Conservation (phyloP, 2,797 vertebrate species). For the Cuculus canorus region DNA sequence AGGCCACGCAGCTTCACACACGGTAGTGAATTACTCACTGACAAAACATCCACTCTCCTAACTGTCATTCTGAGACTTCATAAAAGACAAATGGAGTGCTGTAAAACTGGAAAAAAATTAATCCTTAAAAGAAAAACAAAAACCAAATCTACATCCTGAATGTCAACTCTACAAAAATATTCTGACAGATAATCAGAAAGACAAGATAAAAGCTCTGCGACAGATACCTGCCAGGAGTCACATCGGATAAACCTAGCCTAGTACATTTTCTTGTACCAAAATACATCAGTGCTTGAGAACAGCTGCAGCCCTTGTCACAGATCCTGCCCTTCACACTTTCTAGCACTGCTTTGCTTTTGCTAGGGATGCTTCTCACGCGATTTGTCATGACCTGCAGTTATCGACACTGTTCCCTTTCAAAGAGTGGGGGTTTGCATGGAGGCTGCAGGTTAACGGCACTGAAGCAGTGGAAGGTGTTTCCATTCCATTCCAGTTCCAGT, state of each 20-base stretch:
- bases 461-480: background rate
- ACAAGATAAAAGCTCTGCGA: background rate
- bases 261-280: background rate
- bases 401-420: fast-evolving
- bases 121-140: background rate
- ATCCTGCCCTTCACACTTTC: background rate
- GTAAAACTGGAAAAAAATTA: background rate
- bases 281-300: background rate
- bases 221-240: background rate
- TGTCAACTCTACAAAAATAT: background rate
- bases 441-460: background rate
- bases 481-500: background rate
- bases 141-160: background rate
- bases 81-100: background rate
- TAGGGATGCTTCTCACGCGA: background rate
- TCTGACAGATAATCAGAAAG: background rate
- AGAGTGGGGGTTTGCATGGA: fast-evolving
- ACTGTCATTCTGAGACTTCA: background rate
- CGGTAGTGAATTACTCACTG: background rate
- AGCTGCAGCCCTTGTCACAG: fast-evolving
- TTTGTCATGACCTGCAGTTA: fast-evolving
- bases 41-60: background rate
- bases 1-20: background rate
- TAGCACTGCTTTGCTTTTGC: background rate
- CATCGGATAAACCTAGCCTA: background rate